Percentiles rank a stretch among this genome's conserved stretches.
Evolutionary conservation across 1,140 invertebrate genomes (phyloP).

Genomic region (Penaeus vannamei): DNA sequence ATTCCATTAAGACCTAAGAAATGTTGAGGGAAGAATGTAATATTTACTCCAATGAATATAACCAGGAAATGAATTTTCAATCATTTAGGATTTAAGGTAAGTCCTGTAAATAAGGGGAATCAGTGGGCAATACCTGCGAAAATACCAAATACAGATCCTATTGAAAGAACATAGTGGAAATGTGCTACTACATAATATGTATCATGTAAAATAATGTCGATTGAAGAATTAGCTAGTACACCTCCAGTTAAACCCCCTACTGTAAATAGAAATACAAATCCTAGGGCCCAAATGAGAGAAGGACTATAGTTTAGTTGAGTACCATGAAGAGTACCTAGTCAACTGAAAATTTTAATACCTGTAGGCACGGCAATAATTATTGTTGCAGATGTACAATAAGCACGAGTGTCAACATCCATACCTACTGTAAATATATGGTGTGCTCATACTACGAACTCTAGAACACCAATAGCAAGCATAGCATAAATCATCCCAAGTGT

Average conservation of each 20-base stretch:
- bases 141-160: slow-evolving; percentile 72
- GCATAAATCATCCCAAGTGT: no score
- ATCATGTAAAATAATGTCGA: slow-evolving; percentile 73
- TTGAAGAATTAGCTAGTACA: no score
- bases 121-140: slow-evolving; percentile 71
- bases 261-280: no score
- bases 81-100: slow-evolving; percentile 8
- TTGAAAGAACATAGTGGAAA: slow-evolving; percentile 78
- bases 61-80: not conserved
- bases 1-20: no score
- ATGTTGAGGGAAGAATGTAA: slow-evolving; percentile 72
- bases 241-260: no score
- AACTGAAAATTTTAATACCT: slow-evolving; percentile 79
- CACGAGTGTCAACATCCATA: no score
- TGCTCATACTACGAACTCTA: no score
- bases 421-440: no score
- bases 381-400: slow-evolving; percentile 82
- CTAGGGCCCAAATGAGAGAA: slow-evolving; percentile 56
- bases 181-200: slow-evolving; percentile 85
- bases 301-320: no score
- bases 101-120: slow-evolving; percentile 70
- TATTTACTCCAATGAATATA: slow-evolving; percentile 50
- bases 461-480: no score
- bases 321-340: slow-evolving; percentile 70
- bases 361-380: slow-evolving; percentile 79